A percentile compares a stretch with the other conserved stretches of the same genome.
phyloP scores from a whole-genome alignment of 2,888 invertebrate species.

The Phania funesta region DNA sequence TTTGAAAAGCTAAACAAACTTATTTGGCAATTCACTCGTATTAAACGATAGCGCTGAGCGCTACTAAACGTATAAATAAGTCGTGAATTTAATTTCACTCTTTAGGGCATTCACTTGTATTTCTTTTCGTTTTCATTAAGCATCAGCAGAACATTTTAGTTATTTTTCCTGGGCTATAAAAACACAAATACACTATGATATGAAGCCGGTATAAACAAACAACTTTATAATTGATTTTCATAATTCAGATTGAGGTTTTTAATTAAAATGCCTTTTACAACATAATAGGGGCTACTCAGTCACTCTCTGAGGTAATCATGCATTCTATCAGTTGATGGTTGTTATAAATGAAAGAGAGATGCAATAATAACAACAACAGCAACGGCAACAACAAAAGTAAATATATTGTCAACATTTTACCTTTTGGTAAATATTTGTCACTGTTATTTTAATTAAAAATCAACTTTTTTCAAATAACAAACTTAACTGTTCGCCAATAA shows the following conservation, averaged over 20 bases:
- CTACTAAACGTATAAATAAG: no score
- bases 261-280: conserved; percentile 60
- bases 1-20: no score
- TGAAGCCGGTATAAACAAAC: neutral
- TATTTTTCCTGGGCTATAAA: neutral
- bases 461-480: conserved; percentile 52
- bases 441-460: conserved; percentile 67
- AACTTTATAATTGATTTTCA: conserved; percentile 61
- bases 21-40: no score
- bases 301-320: neutral
- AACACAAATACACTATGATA: neutral
- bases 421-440: conserved; percentile 65
- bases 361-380: neutral
- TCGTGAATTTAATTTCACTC: no score
- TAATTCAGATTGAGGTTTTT: conserved; percentile 63
- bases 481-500: conserved; percentile 37
- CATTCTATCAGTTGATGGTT: neutral
- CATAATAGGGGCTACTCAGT: conserved; percentile 46
- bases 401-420: conserved; percentile 59
- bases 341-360: neutral
- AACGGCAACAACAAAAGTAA: conserved; percentile 1
- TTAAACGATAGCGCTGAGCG: no score
- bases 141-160: no score
- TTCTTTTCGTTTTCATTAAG: no score
- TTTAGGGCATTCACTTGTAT: no score